Conservation (phyloP, 2,797 vertebrate genomes). For the Distichodus sexfasciatus region DNA sequence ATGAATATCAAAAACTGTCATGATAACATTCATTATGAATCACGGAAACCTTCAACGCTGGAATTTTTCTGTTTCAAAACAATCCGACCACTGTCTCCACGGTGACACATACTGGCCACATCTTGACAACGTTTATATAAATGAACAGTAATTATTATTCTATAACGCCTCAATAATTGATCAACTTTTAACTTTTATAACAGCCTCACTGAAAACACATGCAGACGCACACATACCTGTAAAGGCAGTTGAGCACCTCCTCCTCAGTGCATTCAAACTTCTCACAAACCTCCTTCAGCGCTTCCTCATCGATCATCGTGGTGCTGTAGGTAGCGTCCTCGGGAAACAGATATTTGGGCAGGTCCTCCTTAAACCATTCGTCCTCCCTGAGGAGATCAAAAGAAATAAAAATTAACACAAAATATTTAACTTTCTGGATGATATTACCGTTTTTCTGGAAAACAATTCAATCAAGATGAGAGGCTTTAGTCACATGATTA, state of each 20-base stretch:
- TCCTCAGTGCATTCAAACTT: conserved; percentile 98
- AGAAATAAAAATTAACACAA: background rate
- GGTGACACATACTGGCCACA: no score
- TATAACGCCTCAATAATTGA: no score
- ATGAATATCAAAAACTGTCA: no score
- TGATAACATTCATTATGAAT: no score
- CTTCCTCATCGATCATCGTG: conserved; percentile 98
- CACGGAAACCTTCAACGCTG: no score
- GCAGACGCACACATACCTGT: conserved; percentile 63
- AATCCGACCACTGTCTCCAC: no score
- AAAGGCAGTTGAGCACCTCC: conserved; percentile 92
- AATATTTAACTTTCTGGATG: background rate
- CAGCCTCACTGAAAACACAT: background rate
- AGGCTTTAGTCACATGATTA: no score
- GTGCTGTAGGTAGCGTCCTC: conserved; percentile 95
- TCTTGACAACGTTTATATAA: no score
- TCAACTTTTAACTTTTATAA: no score
- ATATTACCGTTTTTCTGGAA: background rate
- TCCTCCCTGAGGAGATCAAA: conserved; percentile 85
- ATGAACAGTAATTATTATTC: no score
- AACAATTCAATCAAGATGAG: no score
- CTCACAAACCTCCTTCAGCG: conserved; percentile 96
- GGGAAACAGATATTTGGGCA: conserved; percentile 96
- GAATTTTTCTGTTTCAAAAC: no score
- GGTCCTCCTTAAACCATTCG: conserved; percentile 96